Percentiles rank a stretch among this genome's conserved stretches.
phyloP scores from a whole-genome alignment of 2,113 vertebrate genomes.

The Pipra filicauda region DNA sequence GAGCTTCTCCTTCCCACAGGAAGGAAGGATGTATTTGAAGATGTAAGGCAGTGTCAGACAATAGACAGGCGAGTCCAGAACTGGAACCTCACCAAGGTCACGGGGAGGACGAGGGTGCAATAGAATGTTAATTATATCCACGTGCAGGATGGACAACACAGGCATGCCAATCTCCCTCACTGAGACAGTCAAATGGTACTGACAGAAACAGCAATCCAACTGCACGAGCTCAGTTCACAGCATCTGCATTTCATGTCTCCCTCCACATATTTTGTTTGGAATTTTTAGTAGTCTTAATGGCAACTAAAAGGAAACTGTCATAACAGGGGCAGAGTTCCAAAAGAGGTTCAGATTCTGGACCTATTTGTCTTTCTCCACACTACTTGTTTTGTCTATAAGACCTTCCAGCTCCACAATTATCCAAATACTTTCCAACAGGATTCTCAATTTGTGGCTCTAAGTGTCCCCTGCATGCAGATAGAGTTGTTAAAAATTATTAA shows the following conservation, averaged over 20 bases:
- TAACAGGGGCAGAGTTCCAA: background rate
- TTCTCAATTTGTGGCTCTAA: background rate
- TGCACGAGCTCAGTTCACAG: background rate
- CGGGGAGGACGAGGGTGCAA: background rate
- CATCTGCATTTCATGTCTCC: background rate
- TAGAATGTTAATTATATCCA: constrained; percentile 47
- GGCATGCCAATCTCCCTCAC: background rate
- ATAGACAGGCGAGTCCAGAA: background rate
- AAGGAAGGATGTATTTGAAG: constrained; percentile 49
- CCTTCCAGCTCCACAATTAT: background rate
- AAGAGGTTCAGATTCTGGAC: background rate
- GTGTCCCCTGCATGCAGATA: background rate
- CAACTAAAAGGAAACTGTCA: background rate
- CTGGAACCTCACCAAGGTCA: constrained; percentile 50
- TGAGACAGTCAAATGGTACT: background rate
- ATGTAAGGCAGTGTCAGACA: constrained; percentile 36
- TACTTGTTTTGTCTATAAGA: background rate
- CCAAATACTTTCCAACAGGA: background rate
- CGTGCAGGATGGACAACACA: background rate
- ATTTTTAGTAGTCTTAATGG: background rate
- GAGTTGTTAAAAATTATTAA: background rate
- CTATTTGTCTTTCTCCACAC: background rate
- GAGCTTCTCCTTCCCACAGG: constrained; percentile 5
- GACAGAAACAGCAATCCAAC: background rate
- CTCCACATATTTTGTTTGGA: background rate